Evolutionary conservation across 2,113 vertebrate species (phyloP).

Genomic region (Eira barbara): DNA sequence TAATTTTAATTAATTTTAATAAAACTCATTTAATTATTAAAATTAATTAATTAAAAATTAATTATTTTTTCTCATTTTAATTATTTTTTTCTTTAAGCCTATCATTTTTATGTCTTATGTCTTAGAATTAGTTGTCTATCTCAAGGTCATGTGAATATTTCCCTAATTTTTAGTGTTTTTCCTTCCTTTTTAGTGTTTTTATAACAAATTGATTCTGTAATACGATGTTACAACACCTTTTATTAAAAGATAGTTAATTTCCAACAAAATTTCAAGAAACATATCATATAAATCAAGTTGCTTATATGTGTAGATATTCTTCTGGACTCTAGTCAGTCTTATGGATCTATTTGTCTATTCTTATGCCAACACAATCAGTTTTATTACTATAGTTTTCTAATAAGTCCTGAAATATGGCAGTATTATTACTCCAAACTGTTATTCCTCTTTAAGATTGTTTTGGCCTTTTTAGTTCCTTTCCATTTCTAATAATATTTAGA

Average conservation of each 20-base stretch:
- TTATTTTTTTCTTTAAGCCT: background rate
- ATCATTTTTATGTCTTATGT: background rate
- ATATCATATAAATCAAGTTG: background rate
- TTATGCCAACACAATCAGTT: background rate
- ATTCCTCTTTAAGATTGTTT: background rate
- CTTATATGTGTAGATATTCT: background rate
- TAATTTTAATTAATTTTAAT: background rate
- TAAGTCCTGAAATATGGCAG: background rate
- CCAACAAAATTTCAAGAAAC: background rate
- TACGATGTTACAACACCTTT: background rate
- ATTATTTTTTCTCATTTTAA: no score
- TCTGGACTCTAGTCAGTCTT: background rate
- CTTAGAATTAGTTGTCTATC: background rate
- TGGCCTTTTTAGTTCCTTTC: background rate
- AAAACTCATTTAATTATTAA: background rate
- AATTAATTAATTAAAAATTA: no score
- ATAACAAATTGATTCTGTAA: background rate
- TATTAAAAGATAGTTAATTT: background rate
- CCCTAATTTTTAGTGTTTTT: background rate
- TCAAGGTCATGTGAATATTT: background rate
- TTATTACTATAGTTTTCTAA: background rate
- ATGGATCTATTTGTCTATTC: background rate
- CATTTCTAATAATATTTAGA: background rate
- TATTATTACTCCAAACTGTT: background rate
- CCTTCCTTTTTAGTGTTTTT: background rate